Base-by-base conservation (phyloP, 2,888 invertebrate genomes). In the Oligia latruncula region DNA sequence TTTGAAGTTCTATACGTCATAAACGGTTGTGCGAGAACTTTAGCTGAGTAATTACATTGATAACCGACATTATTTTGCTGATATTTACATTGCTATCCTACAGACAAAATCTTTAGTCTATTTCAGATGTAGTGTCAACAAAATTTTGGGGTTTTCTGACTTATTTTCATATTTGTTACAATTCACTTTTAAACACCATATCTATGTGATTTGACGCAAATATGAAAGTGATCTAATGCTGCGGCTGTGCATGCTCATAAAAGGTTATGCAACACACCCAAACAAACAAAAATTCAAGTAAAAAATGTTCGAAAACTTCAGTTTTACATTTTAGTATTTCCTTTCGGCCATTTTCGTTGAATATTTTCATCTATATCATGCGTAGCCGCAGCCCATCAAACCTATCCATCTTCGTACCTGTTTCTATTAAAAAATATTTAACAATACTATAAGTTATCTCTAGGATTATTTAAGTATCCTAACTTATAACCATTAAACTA, bases 351-450 rank as follows among this genome's bases (percentile, higher is more conserved):
- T 71, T 80, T 67, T 67, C 2, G 52, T 46, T 81, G 49, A 40
- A 15, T 52, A 35, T 52, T 71, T 84, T 80, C 1, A 40, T 66
- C 5, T 23, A 0, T 17, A 72, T 62, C 64, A 52, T 76, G 46
- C 58, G 20, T 73, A 72, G 78, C 55, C 77, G n/a, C 70, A 72
- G 71, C 46, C 35, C 2, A 64, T 65, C 68, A 75, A 82, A 76
- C 60, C 77, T 78, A 81, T 85, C 81, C 78, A 88, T 90, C 60
- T 83, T 86, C 74, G 89, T 90, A 91, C 91, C 92, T 91, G 92
- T 88, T 78, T 87, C 73, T 83, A 79, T 81, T 43, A 78, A 86
- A 83, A 82, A 73, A 71, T 84, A 84, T 75, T 86, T 87, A 83
- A 88, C 71, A 62, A 13, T 87, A 80, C 23, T 55, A n/a, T 81